Evolutionary conservation across 1,140 invertebrate species (phyloP), one percentile per base, ranked within the genome.

Genomic region (Idris sp.): DNA sequence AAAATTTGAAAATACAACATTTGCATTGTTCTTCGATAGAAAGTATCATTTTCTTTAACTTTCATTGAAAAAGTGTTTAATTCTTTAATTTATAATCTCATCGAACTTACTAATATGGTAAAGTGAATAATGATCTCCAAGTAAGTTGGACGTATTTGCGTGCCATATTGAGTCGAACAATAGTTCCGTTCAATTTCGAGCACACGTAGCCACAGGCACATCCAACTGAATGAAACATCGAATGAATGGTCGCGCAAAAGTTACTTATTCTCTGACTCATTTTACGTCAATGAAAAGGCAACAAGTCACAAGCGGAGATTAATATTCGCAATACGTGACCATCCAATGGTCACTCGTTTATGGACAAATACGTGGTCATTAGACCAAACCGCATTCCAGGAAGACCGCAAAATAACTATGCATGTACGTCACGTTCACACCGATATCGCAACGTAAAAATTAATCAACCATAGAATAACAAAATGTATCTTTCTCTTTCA

Each of bases 241-340:
- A 64, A 59, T 76, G 74, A 76, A 76, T 76, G 67, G 74, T 62
- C 58, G 54, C 14, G 59, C 62, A 56, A 51, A 53, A 61, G 33
- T 62, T 38, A 30, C 54, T 54, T 54, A 16, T 58, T 51, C 58
- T 56, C 61, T 76, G 68, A 76, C 43, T 76, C 68, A 76, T 68
- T 76, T 72, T 68, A 68, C 74, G 62, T 72, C 74, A 76, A 76
- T 76, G 74, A 76, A 76, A 72, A 67, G 59, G 31, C 16, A 56
- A 14, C 61, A 25, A 48, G 56, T 74, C 48, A 41, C 54, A 40
- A 49, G 14, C 19, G 14, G 40, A 62, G 41, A 76, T 76, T 58
- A 72, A 76, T 76, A 76, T 76, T 65, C 56, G 48, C 40, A 53
- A 71, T 65, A 71, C 67, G 51, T 64, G 64, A 64, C 38, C 59